Conservation (phyloP, 1,140 invertebrate genomes). For the Ceratitis capitata region DNA sequence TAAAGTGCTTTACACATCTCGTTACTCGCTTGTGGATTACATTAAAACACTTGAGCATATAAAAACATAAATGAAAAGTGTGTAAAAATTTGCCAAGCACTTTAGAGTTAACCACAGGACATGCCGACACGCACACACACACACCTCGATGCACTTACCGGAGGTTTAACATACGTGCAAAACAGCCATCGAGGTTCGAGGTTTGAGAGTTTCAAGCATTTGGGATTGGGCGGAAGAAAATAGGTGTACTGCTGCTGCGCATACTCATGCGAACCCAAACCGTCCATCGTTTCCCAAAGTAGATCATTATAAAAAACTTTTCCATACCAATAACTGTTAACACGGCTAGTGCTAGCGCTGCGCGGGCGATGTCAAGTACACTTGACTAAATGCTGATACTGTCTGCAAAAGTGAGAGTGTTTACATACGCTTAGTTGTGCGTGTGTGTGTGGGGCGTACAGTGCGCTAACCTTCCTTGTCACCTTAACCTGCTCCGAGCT, state of each 20-base stretch:
- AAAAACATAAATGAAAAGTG: constrained; percentile 28
- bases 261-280: neutral
- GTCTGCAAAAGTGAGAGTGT: neutral
- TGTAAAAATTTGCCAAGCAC: constrained; percentile 46
- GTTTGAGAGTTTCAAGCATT: neutral
- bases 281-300: neutral
- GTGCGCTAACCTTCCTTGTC: neutral
- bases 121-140: neutral
- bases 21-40: constrained; percentile 41
- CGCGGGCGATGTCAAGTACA: constrained; percentile 43
- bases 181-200: too few relatives aligned
- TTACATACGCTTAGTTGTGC: neutral
- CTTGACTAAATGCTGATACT: constrained; percentile 32
- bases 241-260: neutral
- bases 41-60: constrained; percentile 47
- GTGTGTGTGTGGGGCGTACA: neutral
- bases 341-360: constrained; percentile 52
- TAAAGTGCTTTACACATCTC: constrained; percentile 51
- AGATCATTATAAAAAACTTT: constrained; percentile 65
- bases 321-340: constrained; percentile 65
- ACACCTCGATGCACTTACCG: neutral
- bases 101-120: constrained; percentile 44
- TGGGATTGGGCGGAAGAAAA: neutral
- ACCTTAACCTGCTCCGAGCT: constrained; percentile 49
- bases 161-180: neutral